Evolutionary conservation across 2,113 vertebrate genomes (phyloP).

Genomic region (Delphinus delphis): DNA sequence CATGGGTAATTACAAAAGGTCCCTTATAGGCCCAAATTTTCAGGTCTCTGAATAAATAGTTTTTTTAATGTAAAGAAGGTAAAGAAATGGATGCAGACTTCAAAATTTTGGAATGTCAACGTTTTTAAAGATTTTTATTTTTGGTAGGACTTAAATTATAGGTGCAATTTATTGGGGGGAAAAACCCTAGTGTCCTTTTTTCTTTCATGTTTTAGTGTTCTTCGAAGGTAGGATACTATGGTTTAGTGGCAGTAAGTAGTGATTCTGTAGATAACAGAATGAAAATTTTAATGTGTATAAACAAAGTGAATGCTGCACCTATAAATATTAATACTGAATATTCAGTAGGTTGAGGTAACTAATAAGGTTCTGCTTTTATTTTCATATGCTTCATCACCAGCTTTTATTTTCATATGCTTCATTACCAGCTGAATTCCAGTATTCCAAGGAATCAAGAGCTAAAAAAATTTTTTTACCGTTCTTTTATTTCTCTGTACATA

Average conservation of each 20-base stretch:
- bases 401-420: constrained; percentile 29
- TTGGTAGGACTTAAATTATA: constrained; percentile 7
- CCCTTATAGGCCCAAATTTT: background rate
- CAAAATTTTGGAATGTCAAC: background rate
- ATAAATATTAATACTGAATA: background rate
- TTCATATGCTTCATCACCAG: background rate
- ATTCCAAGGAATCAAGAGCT: background rate
- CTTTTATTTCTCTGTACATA: background rate
- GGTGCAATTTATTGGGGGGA: background rate
- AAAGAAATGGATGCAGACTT: background rate
- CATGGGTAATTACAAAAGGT: background rate
- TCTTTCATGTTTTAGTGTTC: background rate
- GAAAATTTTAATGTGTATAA: background rate
- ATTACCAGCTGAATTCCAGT: background rate
- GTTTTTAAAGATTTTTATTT: background rate
- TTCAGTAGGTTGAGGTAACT: background rate
- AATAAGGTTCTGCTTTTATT: constrained; percentile 1
- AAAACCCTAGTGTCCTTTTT: background rate
- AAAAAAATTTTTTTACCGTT: background rate
- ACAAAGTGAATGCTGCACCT: background rate
- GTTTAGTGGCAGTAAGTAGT: background rate
- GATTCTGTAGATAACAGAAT: background rate
- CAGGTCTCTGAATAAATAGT: background rate
- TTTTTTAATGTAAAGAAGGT: background rate
- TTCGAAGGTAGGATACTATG: background rate